Percentiles rank a stretch among this genome's conserved stretches.
Conservation (phyloP, 2,113 vertebrate species). For the Prolemur simus region DNA sequence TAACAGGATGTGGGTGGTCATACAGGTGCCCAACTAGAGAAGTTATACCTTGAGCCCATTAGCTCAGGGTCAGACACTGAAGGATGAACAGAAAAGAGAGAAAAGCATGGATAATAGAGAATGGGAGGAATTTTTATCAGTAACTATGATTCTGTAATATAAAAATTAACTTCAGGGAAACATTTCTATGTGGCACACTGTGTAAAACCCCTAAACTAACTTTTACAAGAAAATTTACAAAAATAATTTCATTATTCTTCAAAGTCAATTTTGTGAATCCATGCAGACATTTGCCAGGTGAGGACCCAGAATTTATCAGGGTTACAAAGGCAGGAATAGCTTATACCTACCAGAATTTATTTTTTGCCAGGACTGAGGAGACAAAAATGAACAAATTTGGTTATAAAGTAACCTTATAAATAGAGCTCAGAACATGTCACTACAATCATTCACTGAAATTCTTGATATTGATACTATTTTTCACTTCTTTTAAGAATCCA, state of each 20-base stretch:
- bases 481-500: neutral
- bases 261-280: neutral
- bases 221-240: neutral
- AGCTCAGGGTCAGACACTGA: neutral
- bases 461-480: neutral
- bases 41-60: neutral
- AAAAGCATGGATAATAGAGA: neutral
- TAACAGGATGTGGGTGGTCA: neutral
- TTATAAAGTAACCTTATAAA: neutral
- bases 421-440: neutral
- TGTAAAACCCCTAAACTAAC: neutral
- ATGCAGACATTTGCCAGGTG: neutral
- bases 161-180: neutral
- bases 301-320: neutral
- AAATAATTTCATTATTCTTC: neutral
- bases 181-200: neutral
- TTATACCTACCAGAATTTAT: neutral
- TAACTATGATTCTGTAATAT: neutral
- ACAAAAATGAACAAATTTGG: neutral
- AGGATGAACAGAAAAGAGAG: neutral
- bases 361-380: neutral
- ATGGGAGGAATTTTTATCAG: neutral
- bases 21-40: neutral
- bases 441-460: neutral
- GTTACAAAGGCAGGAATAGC: neutral